These are phyloP conservation scores for Circaetus gallicus DNA, from an alignment of 2,113 vertebrate genomes.

Conservation along the genomic window DNA sequence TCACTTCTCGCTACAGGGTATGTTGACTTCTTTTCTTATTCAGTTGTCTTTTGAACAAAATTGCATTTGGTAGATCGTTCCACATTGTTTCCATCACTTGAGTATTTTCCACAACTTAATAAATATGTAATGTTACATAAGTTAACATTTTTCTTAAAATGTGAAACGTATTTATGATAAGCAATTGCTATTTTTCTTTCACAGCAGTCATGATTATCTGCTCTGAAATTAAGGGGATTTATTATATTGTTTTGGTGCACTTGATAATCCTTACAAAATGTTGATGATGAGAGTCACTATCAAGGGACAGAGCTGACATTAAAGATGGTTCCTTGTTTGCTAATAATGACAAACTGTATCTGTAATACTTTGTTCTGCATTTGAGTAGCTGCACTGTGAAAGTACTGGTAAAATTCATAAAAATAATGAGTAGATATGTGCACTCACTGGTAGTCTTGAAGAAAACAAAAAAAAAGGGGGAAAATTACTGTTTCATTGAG, in stretches of 20 bases:
- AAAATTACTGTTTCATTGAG: background rate
- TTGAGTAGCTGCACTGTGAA: background rate
- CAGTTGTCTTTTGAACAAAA: background rate
- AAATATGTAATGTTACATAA: background rate
- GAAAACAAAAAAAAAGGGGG: background rate
- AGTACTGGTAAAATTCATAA: background rate
- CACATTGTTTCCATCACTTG: background rate
- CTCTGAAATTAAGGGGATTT: background rate
- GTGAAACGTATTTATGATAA: background rate
- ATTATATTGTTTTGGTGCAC: background rate
- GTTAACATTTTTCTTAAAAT: background rate
- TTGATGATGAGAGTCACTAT: background rate
- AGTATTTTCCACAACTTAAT: background rate
- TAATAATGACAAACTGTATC: background rate
- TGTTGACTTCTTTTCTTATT: background rate
- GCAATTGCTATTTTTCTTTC: background rate
- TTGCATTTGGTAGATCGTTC: background rate
- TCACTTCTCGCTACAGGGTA: accelerated
- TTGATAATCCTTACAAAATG: background rate
- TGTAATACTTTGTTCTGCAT: background rate
- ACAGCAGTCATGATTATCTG: background rate
- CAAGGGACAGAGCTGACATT: background rate
- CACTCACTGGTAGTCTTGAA: background rate
- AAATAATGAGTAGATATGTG: background rate
- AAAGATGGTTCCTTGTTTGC: background rate